A percentile compares a stretch with the other conserved stretches of the same genome.
These are phyloP conservation scores for Camponotus vicinus DNA, from an alignment of 1,140 invertebrate species.

Conservation along the genomic window DNA sequence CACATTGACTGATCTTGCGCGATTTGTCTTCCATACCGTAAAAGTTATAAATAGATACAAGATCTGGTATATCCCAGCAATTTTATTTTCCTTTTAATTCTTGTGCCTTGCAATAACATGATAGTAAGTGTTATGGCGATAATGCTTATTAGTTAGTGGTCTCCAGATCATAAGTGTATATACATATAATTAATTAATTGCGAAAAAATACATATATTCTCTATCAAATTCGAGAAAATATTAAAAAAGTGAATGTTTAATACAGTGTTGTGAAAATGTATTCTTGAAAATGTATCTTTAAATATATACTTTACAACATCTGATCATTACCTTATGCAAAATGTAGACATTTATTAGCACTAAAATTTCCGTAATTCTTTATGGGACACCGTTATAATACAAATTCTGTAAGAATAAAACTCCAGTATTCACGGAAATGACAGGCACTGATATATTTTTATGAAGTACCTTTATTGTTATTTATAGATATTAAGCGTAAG, in stretches of 20 bases:
- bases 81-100: background rate
- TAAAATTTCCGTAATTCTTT: constrained; percentile 14
- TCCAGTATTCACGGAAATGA: constrained; percentile 29
- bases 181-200: background rate
- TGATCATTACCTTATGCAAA: background rate
- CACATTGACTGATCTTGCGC: constrained; percentile 18
- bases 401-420: constrained; percentile 56
- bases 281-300: background rate
- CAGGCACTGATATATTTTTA: constrained; percentile 71
- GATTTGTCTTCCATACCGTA: constrained; percentile 47
- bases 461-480: constrained; percentile 55
- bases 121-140: background rate
- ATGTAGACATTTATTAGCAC: background rate
- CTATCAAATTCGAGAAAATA: background rate
- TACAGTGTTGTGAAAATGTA: constrained; percentile 5
- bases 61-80: background rate
- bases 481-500: constrained; percentile 42
- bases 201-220: background rate
- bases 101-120: background rate
- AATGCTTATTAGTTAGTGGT: background rate
- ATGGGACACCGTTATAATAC: background rate
- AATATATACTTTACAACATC: background rate
- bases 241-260: background rate
- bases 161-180: background rate
- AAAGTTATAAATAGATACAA: constrained; percentile 21